Evolutionary conservation across 2,113 vertebrate genomes (phyloP).

Genomic region (Melanocharis versteri): DNA sequence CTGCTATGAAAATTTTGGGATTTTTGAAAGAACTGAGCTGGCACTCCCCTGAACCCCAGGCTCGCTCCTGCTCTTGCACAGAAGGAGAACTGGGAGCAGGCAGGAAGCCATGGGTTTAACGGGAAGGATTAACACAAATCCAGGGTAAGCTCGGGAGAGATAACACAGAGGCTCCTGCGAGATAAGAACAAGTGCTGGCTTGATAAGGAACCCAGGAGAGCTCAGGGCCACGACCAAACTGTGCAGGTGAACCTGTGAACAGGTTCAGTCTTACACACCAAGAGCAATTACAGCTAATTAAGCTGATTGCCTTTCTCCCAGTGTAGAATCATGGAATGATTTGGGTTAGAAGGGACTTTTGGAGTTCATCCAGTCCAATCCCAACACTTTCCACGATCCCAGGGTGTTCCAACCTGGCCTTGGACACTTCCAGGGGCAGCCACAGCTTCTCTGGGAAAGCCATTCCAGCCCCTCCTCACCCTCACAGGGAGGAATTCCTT

Average conservation of each 20-base stretch:
- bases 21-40: not conserved
- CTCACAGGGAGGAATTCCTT: not conserved
- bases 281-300: not conserved
- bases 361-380: not conserved
- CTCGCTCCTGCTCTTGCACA: not conserved
- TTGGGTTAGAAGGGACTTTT: not conserved
- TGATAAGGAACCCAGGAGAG: not conserved
- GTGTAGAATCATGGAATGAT: accelerated
- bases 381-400: accelerated
- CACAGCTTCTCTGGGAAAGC: not conserved
- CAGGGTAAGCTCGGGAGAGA: accelerated
- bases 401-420: not conserved
- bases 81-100: not conserved
- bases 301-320: not conserved
- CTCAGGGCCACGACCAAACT: not conserved
- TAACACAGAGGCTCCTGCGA: not conserved
- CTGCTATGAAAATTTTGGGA: accelerated
- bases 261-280: not conserved
- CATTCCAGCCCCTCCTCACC: not conserved
- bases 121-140: not conserved
- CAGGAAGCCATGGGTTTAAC: not conserved
- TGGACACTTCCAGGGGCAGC: not conserved
- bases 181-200: not conserved
- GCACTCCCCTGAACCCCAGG: not conserved
- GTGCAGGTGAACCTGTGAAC: not conserved